Percentiles rank a stretch among this genome's conserved stretches.
Evolutionary conservation across 2,797 vertebrate genomes (phyloP).

Genomic region (Falco columbarius): DNA sequence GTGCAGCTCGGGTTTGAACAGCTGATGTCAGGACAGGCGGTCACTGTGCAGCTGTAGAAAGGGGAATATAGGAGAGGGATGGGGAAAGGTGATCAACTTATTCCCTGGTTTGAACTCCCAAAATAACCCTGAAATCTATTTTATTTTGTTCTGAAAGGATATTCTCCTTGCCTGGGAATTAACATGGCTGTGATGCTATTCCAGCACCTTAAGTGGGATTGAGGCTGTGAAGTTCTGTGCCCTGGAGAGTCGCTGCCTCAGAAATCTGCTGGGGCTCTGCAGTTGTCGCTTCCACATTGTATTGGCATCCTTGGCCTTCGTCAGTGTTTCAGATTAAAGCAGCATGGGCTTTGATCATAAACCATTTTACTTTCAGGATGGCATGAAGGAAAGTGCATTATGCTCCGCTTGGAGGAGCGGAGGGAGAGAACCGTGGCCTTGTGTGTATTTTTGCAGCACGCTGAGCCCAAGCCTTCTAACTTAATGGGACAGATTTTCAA

Average conservation of each 20-base stretch:
- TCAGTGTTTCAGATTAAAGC: background rate
- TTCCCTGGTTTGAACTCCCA: background rate
- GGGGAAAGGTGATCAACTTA: background rate
- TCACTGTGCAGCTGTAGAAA: background rate
- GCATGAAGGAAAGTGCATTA: background rate
- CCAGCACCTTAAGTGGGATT: conserved; percentile 15
- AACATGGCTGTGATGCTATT: conserved; percentile 25
- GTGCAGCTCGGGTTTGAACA: background rate
- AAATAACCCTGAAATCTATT: conserved; percentile 43
- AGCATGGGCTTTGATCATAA: background rate
- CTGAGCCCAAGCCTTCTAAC: background rate
- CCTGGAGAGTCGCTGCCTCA: background rate
- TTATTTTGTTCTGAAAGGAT: conserved; percentile 28
- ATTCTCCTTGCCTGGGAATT: conserved; percentile 16
- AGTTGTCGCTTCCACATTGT: background rate
- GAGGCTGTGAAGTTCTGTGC: conserved; percentile 43
- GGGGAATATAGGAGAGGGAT: background rate
- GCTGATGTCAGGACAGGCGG: background rate
- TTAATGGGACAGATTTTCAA: conserved; percentile 13
- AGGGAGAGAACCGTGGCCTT: background rate
- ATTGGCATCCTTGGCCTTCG: background rate
- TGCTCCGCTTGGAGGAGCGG: background rate
- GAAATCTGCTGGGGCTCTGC: conserved; percentile 4
- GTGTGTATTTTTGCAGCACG: background rate
- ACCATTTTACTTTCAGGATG: background rate